phyloP scores from a whole-genome alignment of 2,797 vertebrate genomes.

The Pangasius macronema region DNA sequence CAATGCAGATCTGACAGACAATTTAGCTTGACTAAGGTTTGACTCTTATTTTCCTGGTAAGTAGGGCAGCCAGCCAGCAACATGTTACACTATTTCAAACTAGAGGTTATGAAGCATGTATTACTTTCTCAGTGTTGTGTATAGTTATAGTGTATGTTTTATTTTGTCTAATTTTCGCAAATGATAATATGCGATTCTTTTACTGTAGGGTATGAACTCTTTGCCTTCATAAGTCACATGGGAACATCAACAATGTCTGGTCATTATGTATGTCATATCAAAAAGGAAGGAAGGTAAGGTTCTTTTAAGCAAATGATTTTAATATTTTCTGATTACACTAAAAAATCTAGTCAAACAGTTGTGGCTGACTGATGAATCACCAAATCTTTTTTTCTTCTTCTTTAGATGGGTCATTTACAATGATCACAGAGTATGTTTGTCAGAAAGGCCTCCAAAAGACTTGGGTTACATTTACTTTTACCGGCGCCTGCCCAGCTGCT shows the following conservation, averaged over 20 bases:
- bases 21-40: background rate
- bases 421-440: slow-evolving; percentile 96
- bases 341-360: background rate
- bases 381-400: slow-evolving; percentile 23
- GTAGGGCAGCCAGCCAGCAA: background rate
- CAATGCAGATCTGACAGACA: background rate
- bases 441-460: slow-evolving; percentile 95
- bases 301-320: background rate
- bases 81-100: background rate
- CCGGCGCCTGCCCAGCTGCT: slow-evolving; percentile 90
- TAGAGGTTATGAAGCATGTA: background rate
- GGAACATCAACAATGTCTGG: slow-evolving; percentile 98
- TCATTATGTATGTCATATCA: slow-evolving; percentile 96
- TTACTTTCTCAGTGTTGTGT: background rate
- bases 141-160: background rate
- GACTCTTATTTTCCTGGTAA: background rate
- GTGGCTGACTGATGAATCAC: background rate
- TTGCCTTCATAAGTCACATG: slow-evolving; percentile 98
- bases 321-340: background rate
- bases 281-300: slow-evolving; percentile 95
- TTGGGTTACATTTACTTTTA: slow-evolving; percentile 99
- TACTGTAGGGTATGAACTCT: slow-evolving; percentile 88
- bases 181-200: background rate
- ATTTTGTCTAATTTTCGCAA: slow-evolving; percentile 29
- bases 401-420: slow-evolving; percentile 98